phyloP scores from a whole-genome alignment of 2,113 vertebrate genomes.

The Arenaria interpres region DNA sequence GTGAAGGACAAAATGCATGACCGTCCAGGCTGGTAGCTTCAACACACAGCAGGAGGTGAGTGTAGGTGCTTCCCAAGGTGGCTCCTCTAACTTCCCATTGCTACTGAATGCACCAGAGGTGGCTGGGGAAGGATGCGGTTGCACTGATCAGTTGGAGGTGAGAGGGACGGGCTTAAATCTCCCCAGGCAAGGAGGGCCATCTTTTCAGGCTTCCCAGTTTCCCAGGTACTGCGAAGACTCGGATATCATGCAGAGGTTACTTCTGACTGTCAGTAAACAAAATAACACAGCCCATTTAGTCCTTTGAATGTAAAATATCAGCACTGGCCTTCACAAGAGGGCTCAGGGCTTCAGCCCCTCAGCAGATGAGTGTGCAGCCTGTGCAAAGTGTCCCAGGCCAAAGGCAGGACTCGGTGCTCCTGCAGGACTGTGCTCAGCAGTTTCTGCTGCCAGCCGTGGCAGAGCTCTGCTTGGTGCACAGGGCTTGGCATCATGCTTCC shows the following conservation, averaged over 20 bases:
- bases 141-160: rapidly evolving
- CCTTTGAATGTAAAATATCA: neutral
- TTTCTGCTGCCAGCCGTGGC: neutral
- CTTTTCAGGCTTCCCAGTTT: neutral
- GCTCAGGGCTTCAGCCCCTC: neutral
- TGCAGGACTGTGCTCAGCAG: neutral
- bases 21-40: neutral
- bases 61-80: neutral
- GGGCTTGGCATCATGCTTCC: neutral
- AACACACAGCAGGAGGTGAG: rapidly evolving
- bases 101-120: neutral
- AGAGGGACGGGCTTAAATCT: neutral
- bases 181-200: neutral
- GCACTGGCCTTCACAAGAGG: neutral
- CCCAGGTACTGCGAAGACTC: neutral
- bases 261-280: rapidly evolving
- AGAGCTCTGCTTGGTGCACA: rapidly evolving
- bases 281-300: neutral
- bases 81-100: neutral
- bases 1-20: neutral
- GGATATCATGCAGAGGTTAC: neutral
- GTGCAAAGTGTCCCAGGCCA: neutral
- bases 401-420: rapidly evolving
- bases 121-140: neutral
- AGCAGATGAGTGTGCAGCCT: rapidly evolving